Conservation (phyloP, 1,140 invertebrate genomes). For the Sitodiplosis mosellana region DNA sequence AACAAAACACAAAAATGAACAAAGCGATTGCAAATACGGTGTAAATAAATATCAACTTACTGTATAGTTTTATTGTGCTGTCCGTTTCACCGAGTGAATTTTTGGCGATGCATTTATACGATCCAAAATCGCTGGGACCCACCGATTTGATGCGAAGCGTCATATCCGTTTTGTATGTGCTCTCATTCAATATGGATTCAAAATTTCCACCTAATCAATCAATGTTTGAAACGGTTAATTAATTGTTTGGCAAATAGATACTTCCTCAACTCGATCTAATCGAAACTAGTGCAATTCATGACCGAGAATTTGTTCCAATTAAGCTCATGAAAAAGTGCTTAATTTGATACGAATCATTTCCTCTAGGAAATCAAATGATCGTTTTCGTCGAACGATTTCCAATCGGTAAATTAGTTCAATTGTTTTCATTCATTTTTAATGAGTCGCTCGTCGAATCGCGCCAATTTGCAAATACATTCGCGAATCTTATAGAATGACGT, state of each 20-base stretch:
- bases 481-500: no score
- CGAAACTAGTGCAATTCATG: no score
- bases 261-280: no score
- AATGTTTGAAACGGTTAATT: conserved; percentile 4
- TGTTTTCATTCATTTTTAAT: no score
- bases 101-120: conserved; percentile 73
- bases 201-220: conserved; percentile 48
- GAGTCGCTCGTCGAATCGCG: no score
- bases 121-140: conserved; percentile 46
- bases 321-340: no score
- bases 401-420: no score
- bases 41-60: conserved; percentile 28
- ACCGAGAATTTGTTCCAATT: no score
- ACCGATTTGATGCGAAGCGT: conserved; percentile 54
- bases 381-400: no score
- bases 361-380: no score
- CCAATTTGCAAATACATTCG: no score
- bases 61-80: conserved; percentile 70
- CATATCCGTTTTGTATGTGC: conserved; percentile 59
- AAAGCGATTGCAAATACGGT: neutral
- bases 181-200: conserved; percentile 45
- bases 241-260: neutral
- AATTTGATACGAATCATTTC: no score
- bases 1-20: neutral
- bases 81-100: conserved; percentile 77